These are phyloP conservation scores for Calyptommatus sinebrachiatus DNA, from an alignment of 2,113 vertebrate species.

Conservation along the genomic window DNA sequence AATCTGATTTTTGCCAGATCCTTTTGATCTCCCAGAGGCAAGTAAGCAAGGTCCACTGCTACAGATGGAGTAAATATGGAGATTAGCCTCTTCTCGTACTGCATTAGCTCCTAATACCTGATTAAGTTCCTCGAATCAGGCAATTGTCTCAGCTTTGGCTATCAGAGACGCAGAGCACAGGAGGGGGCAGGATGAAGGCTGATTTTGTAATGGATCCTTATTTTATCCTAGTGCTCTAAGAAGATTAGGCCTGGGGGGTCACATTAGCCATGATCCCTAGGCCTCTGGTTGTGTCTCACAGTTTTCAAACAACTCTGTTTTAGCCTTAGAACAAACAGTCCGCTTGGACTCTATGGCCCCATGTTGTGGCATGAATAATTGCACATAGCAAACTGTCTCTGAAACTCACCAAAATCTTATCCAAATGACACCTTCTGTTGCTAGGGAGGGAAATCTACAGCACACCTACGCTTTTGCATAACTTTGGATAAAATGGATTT, in stretches of 20 bases:
- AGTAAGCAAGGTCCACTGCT: slow-evolving; percentile 82
- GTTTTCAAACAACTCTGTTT: slow-evolving; percentile 84
- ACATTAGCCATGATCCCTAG: slow-evolving; percentile 95
- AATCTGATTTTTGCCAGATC: slow-evolving; percentile 92
- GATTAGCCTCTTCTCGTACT: slow-evolving; percentile 91
- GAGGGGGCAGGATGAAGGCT: slow-evolving; percentile 89
- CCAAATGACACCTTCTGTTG: slow-evolving; percentile 78
- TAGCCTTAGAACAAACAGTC: slow-evolving; percentile 82
- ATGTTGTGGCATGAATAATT: slow-evolving; percentile 84
- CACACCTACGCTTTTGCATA: slow-evolving; percentile 77
- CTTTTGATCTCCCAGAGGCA: slow-evolving; percentile 90
- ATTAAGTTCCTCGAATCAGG: slow-evolving; percentile 88
- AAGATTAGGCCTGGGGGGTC: slow-evolving; percentile 98
- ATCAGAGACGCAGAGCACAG: slow-evolving; percentile 84
- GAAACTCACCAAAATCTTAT: slow-evolving; percentile 78
- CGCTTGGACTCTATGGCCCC: slow-evolving; percentile 74
- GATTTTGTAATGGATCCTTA: slow-evolving; percentile 98
- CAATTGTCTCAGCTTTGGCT: slow-evolving; percentile 91
- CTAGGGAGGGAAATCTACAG: slow-evolving; percentile 70
- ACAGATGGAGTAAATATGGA: slow-evolving; percentile 97
- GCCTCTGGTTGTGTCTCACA: slow-evolving; percentile 83
- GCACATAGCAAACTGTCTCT: slow-evolving; percentile 77
- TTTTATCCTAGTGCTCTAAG: slow-evolving; percentile 96
- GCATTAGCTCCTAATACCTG: slow-evolving; percentile 95
- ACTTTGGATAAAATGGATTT: slow-evolving; percentile 68